Conservation (phyloP, 2,113 vertebrate genomes). For the Alethe diademata region DNA sequence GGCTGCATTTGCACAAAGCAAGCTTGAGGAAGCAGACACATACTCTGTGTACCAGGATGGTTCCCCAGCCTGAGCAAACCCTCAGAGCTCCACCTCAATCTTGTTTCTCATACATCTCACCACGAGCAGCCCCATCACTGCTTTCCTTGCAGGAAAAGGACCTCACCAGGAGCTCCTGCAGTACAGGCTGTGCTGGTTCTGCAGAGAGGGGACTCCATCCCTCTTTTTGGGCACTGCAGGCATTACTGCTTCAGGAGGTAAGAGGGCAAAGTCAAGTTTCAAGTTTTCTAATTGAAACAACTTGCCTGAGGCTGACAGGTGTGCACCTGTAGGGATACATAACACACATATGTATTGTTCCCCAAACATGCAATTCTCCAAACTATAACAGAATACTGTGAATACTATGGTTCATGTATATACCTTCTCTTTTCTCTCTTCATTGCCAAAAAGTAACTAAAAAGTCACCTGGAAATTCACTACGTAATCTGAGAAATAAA, state of each 20-base stretch:
- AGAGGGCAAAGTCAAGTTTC: fast-evolving
- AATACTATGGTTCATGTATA: background rate
- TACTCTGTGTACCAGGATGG: background rate
- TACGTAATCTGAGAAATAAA: background rate
- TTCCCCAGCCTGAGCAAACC: background rate
- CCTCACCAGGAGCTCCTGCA: background rate
- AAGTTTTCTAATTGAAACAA: background rate
- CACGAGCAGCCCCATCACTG: background rate
- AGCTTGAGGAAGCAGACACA: background rate
- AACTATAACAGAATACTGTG: too few relatives aligned
- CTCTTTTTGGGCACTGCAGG: background rate
- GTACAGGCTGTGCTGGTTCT: background rate
- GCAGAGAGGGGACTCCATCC: background rate
- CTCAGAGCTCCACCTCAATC: background rate
- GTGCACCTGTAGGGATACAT: background rate
- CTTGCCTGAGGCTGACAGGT: background rate
- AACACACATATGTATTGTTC: background rate
- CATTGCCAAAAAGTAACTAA: background rate
- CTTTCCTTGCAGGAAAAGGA: background rate
- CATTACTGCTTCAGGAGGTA: background rate
- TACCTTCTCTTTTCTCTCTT: background rate
- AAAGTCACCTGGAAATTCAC: background rate
- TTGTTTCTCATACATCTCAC: fast-evolving
- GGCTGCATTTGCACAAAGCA: background rate
- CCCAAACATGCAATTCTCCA: too few relatives aligned